Evolutionary conservation across 2,113 vertebrate genomes (phyloP).

Genomic region (Pardalotus punctatus): DNA sequence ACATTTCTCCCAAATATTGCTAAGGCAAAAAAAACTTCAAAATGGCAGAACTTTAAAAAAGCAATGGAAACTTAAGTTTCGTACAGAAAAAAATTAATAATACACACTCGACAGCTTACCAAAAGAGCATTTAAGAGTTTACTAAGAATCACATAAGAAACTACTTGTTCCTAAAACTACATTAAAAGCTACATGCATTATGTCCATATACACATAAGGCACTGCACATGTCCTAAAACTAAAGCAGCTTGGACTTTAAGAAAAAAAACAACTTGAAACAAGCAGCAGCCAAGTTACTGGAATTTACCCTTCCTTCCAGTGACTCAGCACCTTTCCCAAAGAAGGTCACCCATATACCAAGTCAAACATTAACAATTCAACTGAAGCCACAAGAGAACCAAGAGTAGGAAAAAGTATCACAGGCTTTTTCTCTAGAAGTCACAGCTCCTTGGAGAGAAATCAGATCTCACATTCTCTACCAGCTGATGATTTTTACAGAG

Average conservation of each 20-base stretch:
- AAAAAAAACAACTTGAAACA: neutral
- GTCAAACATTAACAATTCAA: constrained; percentile 40
- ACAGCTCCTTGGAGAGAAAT: neutral
- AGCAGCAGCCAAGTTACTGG: neutral
- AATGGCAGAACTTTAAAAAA: neutral
- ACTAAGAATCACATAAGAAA: neutral
- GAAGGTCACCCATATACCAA: neutral
- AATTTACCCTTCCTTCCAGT: neutral
- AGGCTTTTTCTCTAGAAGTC: neutral
- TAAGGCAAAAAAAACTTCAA: neutral
- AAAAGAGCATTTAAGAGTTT: neutral
- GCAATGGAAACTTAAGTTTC: neutral
- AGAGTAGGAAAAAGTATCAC: neutral
- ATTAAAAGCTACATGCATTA: neutral
- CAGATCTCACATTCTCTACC: neutral
- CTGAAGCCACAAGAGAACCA: neutral
- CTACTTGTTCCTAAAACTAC: neutral
- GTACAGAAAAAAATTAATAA: neutral
- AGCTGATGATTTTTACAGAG: neutral
- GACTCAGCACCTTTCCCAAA: neutral
- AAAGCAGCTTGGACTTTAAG: neutral
- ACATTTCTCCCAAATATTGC: neutral
- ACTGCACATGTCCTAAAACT: neutral
- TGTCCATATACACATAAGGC: neutral
- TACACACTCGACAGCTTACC: neutral